phyloP scores from a whole-genome alignment of 2,888 invertebrate genomes.

The Euclidia mi region DNA sequence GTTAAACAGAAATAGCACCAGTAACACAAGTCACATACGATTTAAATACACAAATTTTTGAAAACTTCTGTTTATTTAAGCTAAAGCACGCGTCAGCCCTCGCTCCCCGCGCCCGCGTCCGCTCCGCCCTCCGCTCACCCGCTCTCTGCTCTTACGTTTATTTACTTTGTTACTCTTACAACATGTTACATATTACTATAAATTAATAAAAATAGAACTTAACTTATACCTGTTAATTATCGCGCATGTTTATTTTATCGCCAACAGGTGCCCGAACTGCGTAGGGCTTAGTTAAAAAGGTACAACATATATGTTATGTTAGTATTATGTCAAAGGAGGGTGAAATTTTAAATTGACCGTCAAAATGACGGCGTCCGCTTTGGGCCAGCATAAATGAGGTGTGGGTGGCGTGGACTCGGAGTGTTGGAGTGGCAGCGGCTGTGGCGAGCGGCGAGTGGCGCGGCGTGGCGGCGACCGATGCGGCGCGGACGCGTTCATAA shows the following conservation, averaged over 20 bases:
- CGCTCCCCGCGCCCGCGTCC: slow-evolving; percentile 28
- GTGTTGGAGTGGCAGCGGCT: slow-evolving; percentile 22
- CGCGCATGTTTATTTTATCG: slow-evolving; percentile 26
- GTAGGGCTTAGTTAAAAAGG: slow-evolving; percentile 34
- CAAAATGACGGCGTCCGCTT: slow-evolving; percentile 80
- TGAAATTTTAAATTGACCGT: slow-evolving; percentile 83
- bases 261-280: slow-evolving; percentile 41
- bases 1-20: slow-evolving; percentile 85
- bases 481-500: slow-evolving; percentile 86
- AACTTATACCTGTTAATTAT: slow-evolving; percentile 40
- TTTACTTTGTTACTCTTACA: slow-evolving; percentile 48
- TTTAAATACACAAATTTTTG: slow-evolving; percentile 90
- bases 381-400: slow-evolving; percentile 68
- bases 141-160: slow-evolving; percentile 37
- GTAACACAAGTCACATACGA: slow-evolving; percentile 89
- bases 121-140: slow-evolving; percentile 20
- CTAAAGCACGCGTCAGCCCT: slow-evolving; percentile 78
- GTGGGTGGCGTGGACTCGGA: slow-evolving; percentile 29
- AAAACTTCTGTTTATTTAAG: slow-evolving; percentile 88
- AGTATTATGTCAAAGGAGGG: slow-evolving; percentile 70
- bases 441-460: slow-evolving; percentile 54
- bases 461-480: slow-evolving; percentile 51
- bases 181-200: slow-evolving; percentile 46
- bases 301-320: slow-evolving; percentile 44
- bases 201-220: slow-evolving; percentile 43